phyloP scores from a whole-genome alignment of 2,113 vertebrate genomes.

The Hippocampus comes region DNA sequence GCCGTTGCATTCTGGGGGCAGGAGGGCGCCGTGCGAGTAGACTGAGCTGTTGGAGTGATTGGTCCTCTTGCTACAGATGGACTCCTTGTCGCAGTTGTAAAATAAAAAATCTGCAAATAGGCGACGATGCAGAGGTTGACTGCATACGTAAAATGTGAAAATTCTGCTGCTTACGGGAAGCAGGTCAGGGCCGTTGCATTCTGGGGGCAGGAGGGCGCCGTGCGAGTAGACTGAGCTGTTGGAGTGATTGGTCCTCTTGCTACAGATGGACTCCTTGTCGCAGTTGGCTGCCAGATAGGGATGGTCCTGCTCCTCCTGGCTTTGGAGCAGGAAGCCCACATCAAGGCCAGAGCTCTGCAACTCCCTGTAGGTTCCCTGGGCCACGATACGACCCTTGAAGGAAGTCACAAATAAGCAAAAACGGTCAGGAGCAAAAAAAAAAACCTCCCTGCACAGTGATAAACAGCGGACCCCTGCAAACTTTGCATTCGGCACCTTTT shows the following conservation, averaged over 20 bases:
- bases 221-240: conserved; percentile 8
- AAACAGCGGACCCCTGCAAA: no score
- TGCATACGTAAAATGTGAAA: not conserved
- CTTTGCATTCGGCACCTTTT: no score
- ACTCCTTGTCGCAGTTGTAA: conserved; percentile 21
- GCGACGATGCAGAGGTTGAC: not conserved
- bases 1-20: conserved; percentile 17
- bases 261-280: conserved; percentile 25
- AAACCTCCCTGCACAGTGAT: no score
- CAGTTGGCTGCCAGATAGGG: not conserved
- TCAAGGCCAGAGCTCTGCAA: conserved; percentile 82
- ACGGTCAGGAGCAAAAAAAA: not conserved
- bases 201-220: conserved; percentile 40
- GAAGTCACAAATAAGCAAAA: not conserved
- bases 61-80: conserved; percentile 19
- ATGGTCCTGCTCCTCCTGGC: conserved; percentile 68
- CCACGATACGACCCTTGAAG: conserved; percentile 79
- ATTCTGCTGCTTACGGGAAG: conserved; percentile 29
- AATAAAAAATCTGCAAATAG: not conserved
- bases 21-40: conserved; percentile 32
- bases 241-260: conserved; percentile 10
- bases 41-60: conserved; percentile 1
- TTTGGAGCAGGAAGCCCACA: conserved; percentile 81
- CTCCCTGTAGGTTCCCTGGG: conserved; percentile 80
- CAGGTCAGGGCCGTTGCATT: not conserved